Evolutionary conservation across 1,140 invertebrate genomes (phyloP).

Genomic region (Armadillidium nasatum): DNA sequence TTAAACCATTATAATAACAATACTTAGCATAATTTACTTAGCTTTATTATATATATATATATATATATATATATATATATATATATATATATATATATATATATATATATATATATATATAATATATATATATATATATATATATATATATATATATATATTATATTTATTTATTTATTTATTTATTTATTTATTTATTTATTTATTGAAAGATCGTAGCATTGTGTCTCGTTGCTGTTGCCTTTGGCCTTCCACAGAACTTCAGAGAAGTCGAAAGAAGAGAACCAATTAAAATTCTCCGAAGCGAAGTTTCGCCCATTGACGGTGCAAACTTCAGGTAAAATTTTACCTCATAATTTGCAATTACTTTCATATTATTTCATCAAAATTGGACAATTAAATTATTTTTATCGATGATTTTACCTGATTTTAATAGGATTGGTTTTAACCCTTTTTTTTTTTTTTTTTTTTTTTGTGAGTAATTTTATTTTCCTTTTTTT

Average conservation of each 20-base stretch:
- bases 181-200: neutral
- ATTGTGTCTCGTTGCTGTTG: neutral
- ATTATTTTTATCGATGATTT: no score
- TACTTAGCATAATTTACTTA: no score
- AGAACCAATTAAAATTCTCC: neutral
- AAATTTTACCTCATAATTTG: neutral
- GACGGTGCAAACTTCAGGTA: neutral
- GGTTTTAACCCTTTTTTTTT: no score
- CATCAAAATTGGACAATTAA: no score
- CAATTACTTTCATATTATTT: no score
- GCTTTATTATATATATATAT: constrained; percentile 12
- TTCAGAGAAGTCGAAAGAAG: neutral
- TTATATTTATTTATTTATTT: neutral
- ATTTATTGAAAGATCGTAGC: neutral
- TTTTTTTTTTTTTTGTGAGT: no score
- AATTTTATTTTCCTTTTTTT: no score
- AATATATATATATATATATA: neutral
- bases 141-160: neutral
- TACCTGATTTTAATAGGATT: no score
- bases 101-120: neutral
- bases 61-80: constrained; percentile 10
- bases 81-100: neutral
- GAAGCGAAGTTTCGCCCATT: constrained; percentile 2
- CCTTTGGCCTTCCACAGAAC: neutral
- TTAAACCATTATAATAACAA: no score